Conservation (phyloP, 1,140 invertebrate genomes). For the Ditylenchus dipsaci region DNA sequence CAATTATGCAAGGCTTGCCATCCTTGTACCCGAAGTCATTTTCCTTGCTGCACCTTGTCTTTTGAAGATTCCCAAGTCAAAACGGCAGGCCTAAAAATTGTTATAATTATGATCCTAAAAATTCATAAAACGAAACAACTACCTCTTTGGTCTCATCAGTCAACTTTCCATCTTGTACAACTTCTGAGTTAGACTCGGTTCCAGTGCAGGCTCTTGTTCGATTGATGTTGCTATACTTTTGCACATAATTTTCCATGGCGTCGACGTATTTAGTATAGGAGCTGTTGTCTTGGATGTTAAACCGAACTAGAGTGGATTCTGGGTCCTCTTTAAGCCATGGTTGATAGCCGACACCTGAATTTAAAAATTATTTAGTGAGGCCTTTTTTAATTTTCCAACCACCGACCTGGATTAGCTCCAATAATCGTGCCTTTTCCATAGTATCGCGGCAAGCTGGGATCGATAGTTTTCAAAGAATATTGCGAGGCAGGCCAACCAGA, state of each 20-base stretch:
- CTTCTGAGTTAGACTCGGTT: conserved; percentile 37
- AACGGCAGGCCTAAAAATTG: conserved; percentile 46
- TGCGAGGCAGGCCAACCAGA: conserved; percentile 53
- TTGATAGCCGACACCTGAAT: conserved; percentile 55
- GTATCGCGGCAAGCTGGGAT: conserved; percentile 50
- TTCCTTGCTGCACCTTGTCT: conserved; percentile 33
- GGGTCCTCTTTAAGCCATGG: conserved; percentile 56
- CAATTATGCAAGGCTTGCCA: conserved; percentile 51
- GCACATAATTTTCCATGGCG: conserved; percentile 42
- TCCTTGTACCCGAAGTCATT: conserved; percentile 50
- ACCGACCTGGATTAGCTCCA: conserved; percentile 54
- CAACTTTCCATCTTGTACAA: conserved; percentile 41
- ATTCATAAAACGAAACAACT: not conserved
- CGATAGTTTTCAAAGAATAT: conserved; percentile 55
- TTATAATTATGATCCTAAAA: conserved; percentile 11
- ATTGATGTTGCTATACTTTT: conserved; percentile 45
- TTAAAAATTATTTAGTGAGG: not conserved
- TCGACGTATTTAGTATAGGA: conserved; percentile 47
- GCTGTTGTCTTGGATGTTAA: conserved; percentile 42
- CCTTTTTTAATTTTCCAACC: not conserved
- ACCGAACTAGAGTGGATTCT: conserved; percentile 55
- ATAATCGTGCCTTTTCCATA: conserved; percentile 58
- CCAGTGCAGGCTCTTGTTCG: conserved; percentile 40
- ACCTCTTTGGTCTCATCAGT: conserved; percentile 12
- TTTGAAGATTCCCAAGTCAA: conserved; percentile 40